Base-by-base conservation (phyloP, 2,888 invertebrate species). In the Drosophila buzzatii region DNA sequence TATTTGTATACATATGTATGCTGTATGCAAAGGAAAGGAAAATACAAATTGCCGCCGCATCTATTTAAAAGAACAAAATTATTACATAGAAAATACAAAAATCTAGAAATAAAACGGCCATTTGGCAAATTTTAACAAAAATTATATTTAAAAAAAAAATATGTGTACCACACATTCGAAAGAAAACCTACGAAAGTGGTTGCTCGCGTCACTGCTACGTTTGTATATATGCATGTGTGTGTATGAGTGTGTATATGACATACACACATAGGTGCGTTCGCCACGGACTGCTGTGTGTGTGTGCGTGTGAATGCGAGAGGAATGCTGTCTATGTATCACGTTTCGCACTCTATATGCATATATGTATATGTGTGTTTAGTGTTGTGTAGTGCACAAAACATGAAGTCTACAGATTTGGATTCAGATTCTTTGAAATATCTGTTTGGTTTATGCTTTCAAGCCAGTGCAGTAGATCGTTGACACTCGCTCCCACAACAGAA, bases 301-400 rank as follows among this genome's bases (percentile, higher is more conserved):
- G 56, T 71, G 82, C 68, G 79, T 69, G 81, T 74, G 77, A 74
- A 67, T 81, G 86, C 64, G 89, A 84, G 83, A 84, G 83, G 86
- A 88, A 88, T 88, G 81, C 79, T 77, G 85, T 85, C 85, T 80
- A 77, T 85, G 88, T 88, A 85, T 86, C 84, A 78, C 81, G 79
- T 83, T 83, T 86, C 87, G 84, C 81, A 86, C 79, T 68, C 63
- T 53, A 68, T 70, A 60, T 82, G 59, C 62, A 60, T 62, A 67
- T 60, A 47, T 58, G 42, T 47, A 42, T 62, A 57, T 68, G 61
- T 72, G 65, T 65, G 73, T 66, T 55, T 57, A 85, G 88, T 87
- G 85, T 88, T 85, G 90, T 79, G 73, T 77, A 89, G 86, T 86
- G 90, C 73, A 85, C 73, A 69, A 87, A 89, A 77, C 72, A 82